Base-by-base conservation (phyloP, 1,140 invertebrate species). In the Eueides isabella region DNA sequence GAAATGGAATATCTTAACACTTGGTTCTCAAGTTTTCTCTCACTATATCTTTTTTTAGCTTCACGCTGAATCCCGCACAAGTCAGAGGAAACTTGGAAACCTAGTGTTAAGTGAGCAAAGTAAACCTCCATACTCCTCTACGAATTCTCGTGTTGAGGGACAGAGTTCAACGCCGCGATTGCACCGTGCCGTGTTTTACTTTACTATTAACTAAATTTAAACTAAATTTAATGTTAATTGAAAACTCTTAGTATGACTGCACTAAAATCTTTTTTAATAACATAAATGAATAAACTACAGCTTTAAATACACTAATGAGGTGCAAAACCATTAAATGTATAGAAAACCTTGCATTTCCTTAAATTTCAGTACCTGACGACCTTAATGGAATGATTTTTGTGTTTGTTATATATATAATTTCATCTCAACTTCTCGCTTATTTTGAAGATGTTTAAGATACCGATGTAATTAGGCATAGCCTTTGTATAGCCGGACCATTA, bases 251-350 rank as follows among this genome's bases (percentile, higher is more conserved):
- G 48, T 26, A 11, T n/a, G 3, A 12, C 23, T 12, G 11, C 48
- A 23, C 0, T 7, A 48, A 5, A 26, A 26, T 12, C 23, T 26
- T 55, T 55, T 23, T 1, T 26, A 55, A 55, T 55, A 55, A 14
- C 11, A 23, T 23, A 55, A 55, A 55, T 55, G 23, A 55, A 55
- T 55, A 55, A 23, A 26, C 9, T 38, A 38, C 5, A 38, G 19
- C 48, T 26, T 55, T 55, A 26, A 26, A 55, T 55, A 55, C 48
- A 55, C 48, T 55, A 55, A 55, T 55, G 48, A 55, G 48, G 48
- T 55, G 2, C 23, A 55, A 26, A 55, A 55, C 48, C 7, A 55
- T 55, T 26, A 4, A 55, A 55, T 11, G 48, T 9, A 12, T 23
- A 23, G 9, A 23, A 55, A 55, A 2, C 9, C 23, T 23, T 19